Conservation (phyloP, 1,140 invertebrate genomes). For the Drosophila setifemur region DNA sequence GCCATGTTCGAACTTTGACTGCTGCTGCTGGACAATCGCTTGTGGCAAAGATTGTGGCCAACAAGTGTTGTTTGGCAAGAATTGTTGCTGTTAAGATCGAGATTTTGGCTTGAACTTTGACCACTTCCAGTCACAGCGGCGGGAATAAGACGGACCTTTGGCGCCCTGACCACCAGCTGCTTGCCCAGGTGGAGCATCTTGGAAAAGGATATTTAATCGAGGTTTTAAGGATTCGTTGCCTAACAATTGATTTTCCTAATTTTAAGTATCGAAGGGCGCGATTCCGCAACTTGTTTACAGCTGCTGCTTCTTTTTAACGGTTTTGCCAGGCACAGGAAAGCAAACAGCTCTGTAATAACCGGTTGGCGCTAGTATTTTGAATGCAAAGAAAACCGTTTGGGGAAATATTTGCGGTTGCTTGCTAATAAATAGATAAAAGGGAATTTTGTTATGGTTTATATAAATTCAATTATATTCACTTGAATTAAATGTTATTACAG, state of each 20-base stretch:
- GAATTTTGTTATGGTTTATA: neutral
- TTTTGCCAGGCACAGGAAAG: constrained; percentile 30
- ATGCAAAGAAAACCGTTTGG: neutral
- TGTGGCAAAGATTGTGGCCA: constrained; percentile 62
- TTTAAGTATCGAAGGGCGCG: neutral
- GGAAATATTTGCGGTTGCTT: neutral
- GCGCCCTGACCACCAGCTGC: constrained; percentile 24
- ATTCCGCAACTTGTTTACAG: constrained; percentile 10
- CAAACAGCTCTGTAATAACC: constrained; percentile 10
- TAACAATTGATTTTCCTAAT: constrained; percentile 50
- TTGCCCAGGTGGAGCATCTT: constrained; percentile 44
- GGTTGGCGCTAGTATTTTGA: constrained; percentile 13
- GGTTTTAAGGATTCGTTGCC: constrained; percentile 1
- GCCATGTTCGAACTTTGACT: constrained; percentile 57
- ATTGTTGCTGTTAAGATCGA: constrained; percentile 46
- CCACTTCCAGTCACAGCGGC: constrained; percentile 37
- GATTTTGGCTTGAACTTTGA: constrained; percentile 58
- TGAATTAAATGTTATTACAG: neutral
- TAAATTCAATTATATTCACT: neutral
- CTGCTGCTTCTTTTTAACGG: constrained; percentile 1
- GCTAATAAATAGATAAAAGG: neutral
- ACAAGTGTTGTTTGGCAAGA: constrained; percentile 21
- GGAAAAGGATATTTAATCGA: neutral
- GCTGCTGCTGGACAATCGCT: constrained; percentile 60
- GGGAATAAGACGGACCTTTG: constrained; percentile 21